These are phyloP conservation scores for Geococcyx californianus DNA, from an alignment of 2,113 vertebrate species.

Conservation along the genomic window DNA sequence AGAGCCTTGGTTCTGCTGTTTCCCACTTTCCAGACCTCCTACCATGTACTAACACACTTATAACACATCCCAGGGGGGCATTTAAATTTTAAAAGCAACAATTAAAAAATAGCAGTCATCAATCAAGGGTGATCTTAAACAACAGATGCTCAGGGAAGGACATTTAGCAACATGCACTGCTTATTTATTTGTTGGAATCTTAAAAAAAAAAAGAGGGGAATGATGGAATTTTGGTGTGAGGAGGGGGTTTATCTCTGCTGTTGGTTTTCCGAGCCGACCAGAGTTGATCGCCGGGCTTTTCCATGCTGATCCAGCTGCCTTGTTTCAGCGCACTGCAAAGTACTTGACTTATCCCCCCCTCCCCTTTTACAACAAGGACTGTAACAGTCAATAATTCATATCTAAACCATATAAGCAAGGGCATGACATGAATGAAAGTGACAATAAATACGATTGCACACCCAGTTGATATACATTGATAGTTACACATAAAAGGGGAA, in stretches of 20 bases:
- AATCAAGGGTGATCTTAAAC: constrained; percentile 79
- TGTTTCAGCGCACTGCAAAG: background rate
- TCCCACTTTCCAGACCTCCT: constrained; percentile 74
- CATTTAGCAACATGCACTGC: constrained; percentile 62
- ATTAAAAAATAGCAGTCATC: constrained; percentile 83
- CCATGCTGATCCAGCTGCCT: background rate
- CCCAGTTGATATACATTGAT: constrained; percentile 77
- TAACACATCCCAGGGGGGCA: constrained; percentile 78
- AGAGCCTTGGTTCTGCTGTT: constrained; percentile 64
- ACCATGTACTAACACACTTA: constrained; percentile 77
- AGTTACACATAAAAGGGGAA: constrained; percentile 70
- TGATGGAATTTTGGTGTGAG: accelerated
- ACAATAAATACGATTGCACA: constrained; percentile 82
- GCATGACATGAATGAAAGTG: constrained; percentile 81
- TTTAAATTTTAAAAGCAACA: constrained; percentile 84
- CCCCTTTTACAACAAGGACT: constrained; percentile 65
- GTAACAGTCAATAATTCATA: constrained; percentile 81
- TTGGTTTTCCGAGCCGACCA: background rate
- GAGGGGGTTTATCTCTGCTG: background rate
- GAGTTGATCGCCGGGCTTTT: background rate
- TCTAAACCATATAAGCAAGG: constrained; percentile 79
- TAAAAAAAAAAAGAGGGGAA: background rate
- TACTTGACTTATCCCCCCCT: constrained; percentile 53
- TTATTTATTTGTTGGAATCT: constrained; percentile 67
- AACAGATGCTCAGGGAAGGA: constrained; percentile 77